Conservation (phyloP, 2,113 vertebrate genomes). For the Barnardius zonarius region DNA sequence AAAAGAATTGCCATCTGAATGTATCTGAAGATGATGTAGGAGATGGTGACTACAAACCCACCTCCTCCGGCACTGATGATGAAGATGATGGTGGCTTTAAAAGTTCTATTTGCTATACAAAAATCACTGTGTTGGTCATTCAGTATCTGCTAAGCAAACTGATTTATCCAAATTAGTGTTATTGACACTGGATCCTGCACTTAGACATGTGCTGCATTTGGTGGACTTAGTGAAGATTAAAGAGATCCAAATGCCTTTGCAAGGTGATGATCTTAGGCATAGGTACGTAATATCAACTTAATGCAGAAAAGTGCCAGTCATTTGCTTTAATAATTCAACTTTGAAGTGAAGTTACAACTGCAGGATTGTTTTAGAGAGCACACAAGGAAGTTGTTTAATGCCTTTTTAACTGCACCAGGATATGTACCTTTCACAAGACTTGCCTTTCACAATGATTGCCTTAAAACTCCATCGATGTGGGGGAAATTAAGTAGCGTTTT, state of each 20-base stretch:
- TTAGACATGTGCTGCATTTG: background rate
- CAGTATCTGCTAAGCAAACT: background rate
- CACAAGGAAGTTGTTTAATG: background rate
- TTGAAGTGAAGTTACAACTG: background rate
- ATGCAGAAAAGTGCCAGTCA: background rate
- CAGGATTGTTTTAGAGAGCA: background rate
- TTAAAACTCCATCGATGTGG: background rate
- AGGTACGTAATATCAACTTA: background rate
- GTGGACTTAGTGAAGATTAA: background rate
- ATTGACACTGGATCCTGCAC: background rate
- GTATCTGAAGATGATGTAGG: background rate
- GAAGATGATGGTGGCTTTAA: background rate
- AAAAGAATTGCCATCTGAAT: slow-evolving; percentile 58
- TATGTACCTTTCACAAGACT: background rate
- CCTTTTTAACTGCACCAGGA: background rate
- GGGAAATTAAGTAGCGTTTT: background rate
- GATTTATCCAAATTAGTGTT: slow-evolving; percentile 26
- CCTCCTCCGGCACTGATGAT: background rate
- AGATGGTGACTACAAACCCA: slow-evolving; percentile 22
- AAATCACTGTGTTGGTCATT: slow-evolving; percentile 4
- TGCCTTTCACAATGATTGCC: background rate
- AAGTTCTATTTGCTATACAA: slow-evolving; percentile 26
- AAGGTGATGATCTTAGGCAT: background rate
- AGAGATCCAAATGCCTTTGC: background rate
- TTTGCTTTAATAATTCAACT: background rate